Percentiles rank a stretch among this genome's conserved stretches.
Evolutionary conservation across 2,888 invertebrate genomes (phyloP).

Genomic region (Drosophila affinis): DNA sequence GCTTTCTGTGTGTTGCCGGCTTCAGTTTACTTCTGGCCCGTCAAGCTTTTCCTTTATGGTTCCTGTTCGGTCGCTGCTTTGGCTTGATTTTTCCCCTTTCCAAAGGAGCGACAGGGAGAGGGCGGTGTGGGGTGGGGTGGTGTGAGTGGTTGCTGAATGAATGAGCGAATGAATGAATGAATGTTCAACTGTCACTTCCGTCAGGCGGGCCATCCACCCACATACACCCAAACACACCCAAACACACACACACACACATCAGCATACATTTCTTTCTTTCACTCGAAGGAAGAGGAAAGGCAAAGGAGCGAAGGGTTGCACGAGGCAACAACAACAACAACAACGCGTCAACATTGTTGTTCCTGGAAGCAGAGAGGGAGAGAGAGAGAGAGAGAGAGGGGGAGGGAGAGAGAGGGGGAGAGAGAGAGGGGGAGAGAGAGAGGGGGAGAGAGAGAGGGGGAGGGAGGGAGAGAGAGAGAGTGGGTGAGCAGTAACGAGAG

Average conservation of each 20-base stretch:
- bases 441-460: neutral
- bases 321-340: constrained; percentile 8
- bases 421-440: neutral
- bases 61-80: constrained; percentile 56
- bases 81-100: constrained; percentile 67
- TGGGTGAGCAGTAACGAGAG: neutral
- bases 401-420: too few relatives aligned
- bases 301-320: neutral
- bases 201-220: constrained; percentile 51
- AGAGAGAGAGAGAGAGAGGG: too few relatives aligned
- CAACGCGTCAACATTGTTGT: constrained; percentile 68
- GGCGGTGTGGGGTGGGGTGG: too few relatives aligned
- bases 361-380: constrained; percentile 19
- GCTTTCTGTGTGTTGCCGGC: neutral
- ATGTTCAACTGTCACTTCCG: constrained; percentile 79
- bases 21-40: constrained; percentile 48
- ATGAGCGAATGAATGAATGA: constrained; percentile 66
- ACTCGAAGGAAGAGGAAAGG: neutral
- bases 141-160: constrained; percentile 35
- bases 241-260: constrained; percentile 46
- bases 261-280: constrained; percentile 56
- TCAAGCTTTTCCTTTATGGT: constrained; percentile 74
- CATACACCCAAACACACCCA: constrained; percentile 37
- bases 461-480: neutral
- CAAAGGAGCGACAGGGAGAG: constrained; percentile 2